Percentiles rank a stretch among this genome's conserved stretches.
These are phyloP conservation scores for Drosophila lacicola DNA, from an alignment of 2,888 invertebrate species.

Conservation along the genomic window DNA sequence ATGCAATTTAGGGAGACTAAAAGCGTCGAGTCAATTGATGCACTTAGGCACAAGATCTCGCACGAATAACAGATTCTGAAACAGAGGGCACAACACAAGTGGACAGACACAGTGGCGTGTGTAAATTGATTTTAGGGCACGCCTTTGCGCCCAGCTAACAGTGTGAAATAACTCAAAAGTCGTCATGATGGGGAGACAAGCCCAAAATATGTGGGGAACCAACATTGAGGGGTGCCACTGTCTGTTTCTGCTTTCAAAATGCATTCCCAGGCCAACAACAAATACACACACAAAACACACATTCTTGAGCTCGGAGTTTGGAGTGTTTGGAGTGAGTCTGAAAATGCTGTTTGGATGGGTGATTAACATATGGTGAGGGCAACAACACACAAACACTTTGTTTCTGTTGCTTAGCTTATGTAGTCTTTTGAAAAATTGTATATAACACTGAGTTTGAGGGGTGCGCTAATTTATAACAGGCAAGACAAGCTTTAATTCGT, in stretches of 20 bases:
- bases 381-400: slow-evolving; percentile 31
- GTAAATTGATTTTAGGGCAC: slow-evolving; percentile 69
- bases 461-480: slow-evolving; percentile 10
- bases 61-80: slow-evolving; percentile 28
- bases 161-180: slow-evolving; percentile 53
- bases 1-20: slow-evolving; percentile 54
- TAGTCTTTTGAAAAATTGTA: slow-evolving; percentile 23
- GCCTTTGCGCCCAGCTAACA: slow-evolving; percentile 48
- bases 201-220: slow-evolving; percentile 28
- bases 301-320: slow-evolving; percentile 36
- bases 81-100: slow-evolving; percentile 12
- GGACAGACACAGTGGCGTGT: slow-evolving; percentile 42
- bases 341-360: slow-evolving; percentile 65
- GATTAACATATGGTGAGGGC: slow-evolving; percentile 71
- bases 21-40: slow-evolving; percentile 65
- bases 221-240: slow-evolving; percentile 76
- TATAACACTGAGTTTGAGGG: slow-evolving; percentile 26
- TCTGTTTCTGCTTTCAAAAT: slow-evolving; percentile 59
- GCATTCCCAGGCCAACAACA: slow-evolving; percentile 52
- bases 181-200: slow-evolving; percentile 31
- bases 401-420: slow-evolving; percentile 13
- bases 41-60: slow-evolving; percentile 61
- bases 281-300: slow-evolving; percentile 27
- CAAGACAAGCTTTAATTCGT: slow-evolving; percentile 16
- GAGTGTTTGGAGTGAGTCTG: slow-evolving; percentile 55